Percentiles rank a stretch among this genome's conserved stretches.
These are phyloP conservation scores for Homarus americanus DNA, from an alignment of 1,140 invertebrate species.

Conservation along the genomic window DNA sequence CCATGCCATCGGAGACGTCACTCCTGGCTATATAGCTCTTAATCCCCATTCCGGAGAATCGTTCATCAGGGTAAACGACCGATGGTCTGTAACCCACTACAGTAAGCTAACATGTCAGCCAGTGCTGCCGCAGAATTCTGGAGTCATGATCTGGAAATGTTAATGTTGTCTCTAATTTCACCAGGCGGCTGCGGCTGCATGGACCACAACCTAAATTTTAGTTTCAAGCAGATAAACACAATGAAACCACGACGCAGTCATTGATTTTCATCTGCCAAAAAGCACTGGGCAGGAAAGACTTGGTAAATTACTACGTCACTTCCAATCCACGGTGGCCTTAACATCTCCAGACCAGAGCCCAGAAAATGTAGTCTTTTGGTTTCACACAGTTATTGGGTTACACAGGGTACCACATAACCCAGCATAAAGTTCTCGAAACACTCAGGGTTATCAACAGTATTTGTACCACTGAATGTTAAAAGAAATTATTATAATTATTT, in stretches of 20 bases:
- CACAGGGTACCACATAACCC: not conserved
- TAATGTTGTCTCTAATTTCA: not conserved
- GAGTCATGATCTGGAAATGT: not conserved
- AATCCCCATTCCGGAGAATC: no score
- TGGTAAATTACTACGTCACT: slow-evolving; percentile 10
- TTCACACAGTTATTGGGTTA: not conserved
- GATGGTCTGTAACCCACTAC: no score
- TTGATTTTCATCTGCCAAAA: not conserved
- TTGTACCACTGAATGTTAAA: no score
- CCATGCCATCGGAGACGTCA: no score
- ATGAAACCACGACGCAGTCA: not conserved
- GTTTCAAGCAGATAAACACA: not conserved
- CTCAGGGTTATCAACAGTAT: no score
- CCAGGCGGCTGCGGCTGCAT: not conserved
- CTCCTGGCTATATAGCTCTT: no score
- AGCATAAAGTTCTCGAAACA: no score
- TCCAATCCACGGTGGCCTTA: not conserved
- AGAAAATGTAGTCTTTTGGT: not conserved
- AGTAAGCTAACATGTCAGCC: no score
- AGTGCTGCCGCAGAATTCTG: no score
- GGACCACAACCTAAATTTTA: not conserved
- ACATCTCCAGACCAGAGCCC: not conserved
- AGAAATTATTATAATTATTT: no score
- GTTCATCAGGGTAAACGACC: no score
- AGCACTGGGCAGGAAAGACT: slow-evolving; percentile 1